Evolutionary conservation across 2,113 vertebrate species (phyloP).

Genomic region (Menura novaehollandiae): DNA sequence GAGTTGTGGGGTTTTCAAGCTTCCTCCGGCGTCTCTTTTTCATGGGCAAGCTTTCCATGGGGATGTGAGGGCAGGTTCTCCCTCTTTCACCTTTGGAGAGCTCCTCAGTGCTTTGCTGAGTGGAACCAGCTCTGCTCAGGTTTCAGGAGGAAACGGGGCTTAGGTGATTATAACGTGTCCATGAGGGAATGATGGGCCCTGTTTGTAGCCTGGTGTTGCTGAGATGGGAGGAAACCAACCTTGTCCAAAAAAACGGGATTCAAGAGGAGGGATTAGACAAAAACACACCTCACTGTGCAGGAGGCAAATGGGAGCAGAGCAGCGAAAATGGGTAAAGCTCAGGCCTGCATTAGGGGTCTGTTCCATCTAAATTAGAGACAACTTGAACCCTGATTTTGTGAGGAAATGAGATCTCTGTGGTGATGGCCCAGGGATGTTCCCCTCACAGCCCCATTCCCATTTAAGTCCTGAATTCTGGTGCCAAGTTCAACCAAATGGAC

Average conservation of each 20-base stretch:
- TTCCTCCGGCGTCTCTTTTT: neutral
- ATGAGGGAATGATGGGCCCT: neutral
- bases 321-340: neutral
- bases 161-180: accelerated
- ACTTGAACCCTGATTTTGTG: neutral
- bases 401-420: neutral
- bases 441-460: neutral
- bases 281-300: accelerated
- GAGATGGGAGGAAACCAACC: neutral
- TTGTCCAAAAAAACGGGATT: neutral
- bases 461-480: neutral
- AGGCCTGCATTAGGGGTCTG: no score
- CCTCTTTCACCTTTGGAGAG: neutral
- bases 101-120: neutral
- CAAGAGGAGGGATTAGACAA: neutral
- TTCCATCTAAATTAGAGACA: neutral
- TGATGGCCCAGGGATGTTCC: neutral
- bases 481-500: neutral
- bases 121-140: neutral
- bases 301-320: neutral
- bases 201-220: neutral
- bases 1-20: neutral
- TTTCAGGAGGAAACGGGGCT: neutral
- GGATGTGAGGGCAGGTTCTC: neutral
- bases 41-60: neutral